These are phyloP conservation scores for Lycocerus yunnanus DNA, from an alignment of 2,888 invertebrate species.

Conservation along the genomic window DNA sequence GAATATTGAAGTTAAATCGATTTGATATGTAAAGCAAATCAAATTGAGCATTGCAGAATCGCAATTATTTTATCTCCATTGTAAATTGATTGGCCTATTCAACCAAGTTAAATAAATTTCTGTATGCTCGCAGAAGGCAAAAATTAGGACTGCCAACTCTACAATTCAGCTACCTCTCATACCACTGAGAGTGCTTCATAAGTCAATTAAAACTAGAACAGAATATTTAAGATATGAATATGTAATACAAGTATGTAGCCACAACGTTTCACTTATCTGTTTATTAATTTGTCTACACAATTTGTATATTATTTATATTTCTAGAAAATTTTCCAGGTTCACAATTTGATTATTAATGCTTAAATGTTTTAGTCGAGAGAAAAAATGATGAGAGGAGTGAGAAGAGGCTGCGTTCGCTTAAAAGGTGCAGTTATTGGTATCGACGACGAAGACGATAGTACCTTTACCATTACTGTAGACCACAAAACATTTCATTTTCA, in stretches of 20 bases:
- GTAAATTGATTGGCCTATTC: neutral
- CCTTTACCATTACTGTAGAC: conserved; percentile 98
- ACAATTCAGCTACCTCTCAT: neutral
- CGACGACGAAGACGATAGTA: conserved; percentile 98
- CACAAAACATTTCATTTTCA: conserved; percentile 99
- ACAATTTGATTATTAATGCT: neutral
- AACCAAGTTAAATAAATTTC: neutral
- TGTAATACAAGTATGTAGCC: no score
- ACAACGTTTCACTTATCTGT: no score
- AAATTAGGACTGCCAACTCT: neutral
- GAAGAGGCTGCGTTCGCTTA: conserved; percentile 95
- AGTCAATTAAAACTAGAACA: neutral
- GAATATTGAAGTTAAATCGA: neutral
- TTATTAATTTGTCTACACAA: no score
- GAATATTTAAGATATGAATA: no score
- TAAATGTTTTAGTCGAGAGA: conserved; percentile 85
- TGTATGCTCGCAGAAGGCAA: neutral
- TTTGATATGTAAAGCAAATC: neutral
- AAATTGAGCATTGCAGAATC: neutral
- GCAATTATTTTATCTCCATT: neutral
- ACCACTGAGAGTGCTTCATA: neutral
- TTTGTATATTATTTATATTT: neutral
- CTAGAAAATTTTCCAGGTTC: neutral
- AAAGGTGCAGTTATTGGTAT: conserved; percentile 98
- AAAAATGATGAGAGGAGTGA: conserved; percentile 96